These are phyloP conservation scores for Sabatieria punctata DNA, from an alignment of 2,888 invertebrate species.

Conservation along the genomic window DNA sequence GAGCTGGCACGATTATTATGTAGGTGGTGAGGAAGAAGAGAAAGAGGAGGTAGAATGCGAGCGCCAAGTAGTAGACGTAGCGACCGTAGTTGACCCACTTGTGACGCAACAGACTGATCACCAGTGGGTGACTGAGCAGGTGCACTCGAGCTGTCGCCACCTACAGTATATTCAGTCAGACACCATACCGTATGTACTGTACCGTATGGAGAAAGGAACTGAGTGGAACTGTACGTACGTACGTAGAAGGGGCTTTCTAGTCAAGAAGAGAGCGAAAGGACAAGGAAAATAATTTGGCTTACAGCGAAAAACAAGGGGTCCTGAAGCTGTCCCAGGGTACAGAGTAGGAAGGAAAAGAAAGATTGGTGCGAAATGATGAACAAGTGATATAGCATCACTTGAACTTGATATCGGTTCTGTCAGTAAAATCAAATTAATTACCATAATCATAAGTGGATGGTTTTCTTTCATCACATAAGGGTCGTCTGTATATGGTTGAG, in stretches of 20 bases:
- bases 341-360: background rate
- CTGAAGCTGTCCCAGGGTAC: background rate
- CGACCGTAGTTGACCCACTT: constrained; percentile 40
- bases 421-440: constrained; percentile 11
- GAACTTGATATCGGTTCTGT: too few relatives aligned
- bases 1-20: constrained; percentile 19
- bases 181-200: too few relatives aligned
- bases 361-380: background rate
- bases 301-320: too few relatives aligned
- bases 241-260: too few relatives aligned
- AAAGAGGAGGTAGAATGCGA: constrained; percentile 36
- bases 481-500: constrained; percentile 30
- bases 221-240: too few relatives aligned
- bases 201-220: too few relatives aligned
- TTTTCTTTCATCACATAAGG: constrained; percentile 32
- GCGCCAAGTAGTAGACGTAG: constrained; percentile 38
- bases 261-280: too few relatives aligned
- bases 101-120: constrained; percentile 35
- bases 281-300: too few relatives aligned
- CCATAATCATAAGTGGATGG: constrained; percentile 36
- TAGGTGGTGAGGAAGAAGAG: constrained; percentile 36
- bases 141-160: constrained; percentile 33
- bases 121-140: constrained; percentile 38
- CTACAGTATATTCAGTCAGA: constrained; percentile 16
- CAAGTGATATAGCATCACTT: too few relatives aligned